Evolutionary conservation across 1,140 invertebrate genomes (phyloP), one percentile per base, ranked within the genome.

Genomic region (Drosophila subobscura): DNA sequence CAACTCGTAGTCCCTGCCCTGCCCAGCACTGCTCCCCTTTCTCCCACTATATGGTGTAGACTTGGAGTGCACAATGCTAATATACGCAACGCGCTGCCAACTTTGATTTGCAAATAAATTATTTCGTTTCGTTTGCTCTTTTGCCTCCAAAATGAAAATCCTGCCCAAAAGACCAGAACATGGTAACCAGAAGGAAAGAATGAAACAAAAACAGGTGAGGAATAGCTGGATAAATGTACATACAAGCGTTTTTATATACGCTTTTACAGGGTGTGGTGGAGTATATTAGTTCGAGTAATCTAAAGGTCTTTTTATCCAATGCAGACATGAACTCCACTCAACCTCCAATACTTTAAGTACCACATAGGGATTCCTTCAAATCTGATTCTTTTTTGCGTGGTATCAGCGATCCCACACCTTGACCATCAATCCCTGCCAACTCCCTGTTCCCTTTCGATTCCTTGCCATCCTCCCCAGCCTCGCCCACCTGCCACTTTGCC

Each of bases 61-160:
- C 49, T 51, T 58, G 58, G 59, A 77, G 81, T 81, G 81, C 73
- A 80, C 65, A 77, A 83, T 83, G 83, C 60, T 88, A 86, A 88
- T 81, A 86, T 88, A 88, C 83, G 83, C 81, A 86, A 81, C 74
- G 65, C 74, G 64, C 73, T 86, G 77, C 81, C 70, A 83, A 88
- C 83, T 88, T 88, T 88, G 83, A 88, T 88, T 88, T 88, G 83
- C 71, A 77, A 83, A 88, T 88, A 88, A 88, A 88, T 88, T 88
- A 88, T 88, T 88, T 65, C 73, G 49, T 88, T 77, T 75, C 51
- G 37, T 20, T 63, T 54, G 57, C 57, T 72, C 40, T 52, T 23
- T 66, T 74, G 65, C 54, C 72, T 37, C 58, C 23, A 61, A 72
- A 75, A 76, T 58, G 72, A 75, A 75, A 55, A 60, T 75, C 41